Evolutionary conservation across 2,113 vertebrate species (phyloP).

Genomic region (Hippocampus guttulatus): DNA sequence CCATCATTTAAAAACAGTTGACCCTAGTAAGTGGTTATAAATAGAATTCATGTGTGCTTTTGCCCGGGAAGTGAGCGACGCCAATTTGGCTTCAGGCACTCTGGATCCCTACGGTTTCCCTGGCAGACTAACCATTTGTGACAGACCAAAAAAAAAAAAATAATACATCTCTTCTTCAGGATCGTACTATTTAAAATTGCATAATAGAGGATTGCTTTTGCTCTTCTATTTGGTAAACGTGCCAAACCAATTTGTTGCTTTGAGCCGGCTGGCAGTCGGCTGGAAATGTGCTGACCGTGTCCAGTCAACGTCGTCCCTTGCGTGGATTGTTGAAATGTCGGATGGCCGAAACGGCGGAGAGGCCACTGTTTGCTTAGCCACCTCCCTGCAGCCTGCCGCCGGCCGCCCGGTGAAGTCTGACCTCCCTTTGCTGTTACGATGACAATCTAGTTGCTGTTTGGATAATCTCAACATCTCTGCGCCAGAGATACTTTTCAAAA

Average conservation of each 20-base stretch:
- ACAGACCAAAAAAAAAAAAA: constrained; percentile 7
- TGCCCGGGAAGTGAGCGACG: constrained; percentile 53
- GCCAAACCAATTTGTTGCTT: constrained; percentile 6
- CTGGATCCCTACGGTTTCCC: constrained; percentile 38
- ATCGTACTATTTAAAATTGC: not conserved
- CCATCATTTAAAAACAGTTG: constrained; percentile 42
- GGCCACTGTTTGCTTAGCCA: constrained; percentile 53
- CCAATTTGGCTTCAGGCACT: constrained; percentile 49
- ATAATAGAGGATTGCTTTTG: not conserved
- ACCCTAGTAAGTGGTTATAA: constrained; percentile 45
- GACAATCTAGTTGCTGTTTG: not conserved
- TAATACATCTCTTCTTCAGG: not conserved
- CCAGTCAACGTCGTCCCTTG: constrained; percentile 23
- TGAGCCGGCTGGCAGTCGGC: constrained; percentile 35
- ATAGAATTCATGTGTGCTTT: constrained; percentile 45
- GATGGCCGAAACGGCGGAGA: constrained; percentile 13
- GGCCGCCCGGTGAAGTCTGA: constrained; percentile 23
- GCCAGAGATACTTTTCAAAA: not conserved
- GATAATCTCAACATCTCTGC: not conserved
- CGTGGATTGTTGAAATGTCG: constrained; percentile 49
- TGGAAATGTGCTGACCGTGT: constrained; percentile 52
- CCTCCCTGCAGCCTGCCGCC: constrained; percentile 55
- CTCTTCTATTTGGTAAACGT: not conserved
- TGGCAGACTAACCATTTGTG: constrained; percentile 43
- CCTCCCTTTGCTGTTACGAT: constrained; percentile 17